Evolutionary conservation across 2,113 vertebrate species (phyloP).

Genomic region (Pangasianodon gigas): DNA sequence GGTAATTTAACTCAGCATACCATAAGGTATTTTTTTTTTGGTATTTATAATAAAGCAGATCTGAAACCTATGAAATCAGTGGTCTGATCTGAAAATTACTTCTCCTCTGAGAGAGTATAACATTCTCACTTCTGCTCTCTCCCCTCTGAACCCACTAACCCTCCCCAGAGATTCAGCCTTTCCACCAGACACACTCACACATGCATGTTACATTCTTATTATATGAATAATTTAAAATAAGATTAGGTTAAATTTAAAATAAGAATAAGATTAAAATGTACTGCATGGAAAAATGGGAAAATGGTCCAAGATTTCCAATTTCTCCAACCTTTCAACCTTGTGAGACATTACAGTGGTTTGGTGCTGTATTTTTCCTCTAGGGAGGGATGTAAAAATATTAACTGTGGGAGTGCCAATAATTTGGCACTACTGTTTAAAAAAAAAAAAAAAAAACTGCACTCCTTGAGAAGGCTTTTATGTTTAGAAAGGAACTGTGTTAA

Average conservation of each 20-base stretch:
- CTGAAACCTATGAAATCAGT: background rate
- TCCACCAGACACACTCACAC: slow-evolving; percentile 36
- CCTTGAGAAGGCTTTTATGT: background rate
- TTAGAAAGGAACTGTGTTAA: background rate
- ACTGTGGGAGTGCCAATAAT: background rate
- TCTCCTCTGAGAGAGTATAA: slow-evolving; percentile 6
- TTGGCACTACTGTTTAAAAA: background rate
- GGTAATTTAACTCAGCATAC: background rate
- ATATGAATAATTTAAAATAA: background rate
- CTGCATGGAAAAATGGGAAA: background rate
- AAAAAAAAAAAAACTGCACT: background rate
- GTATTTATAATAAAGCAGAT: background rate
- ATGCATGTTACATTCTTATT: slow-evolving; percentile 42
- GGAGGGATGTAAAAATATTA: background rate
- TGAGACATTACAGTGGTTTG: background rate
- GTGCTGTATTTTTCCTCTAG: background rate
- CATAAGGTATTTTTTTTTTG: background rate
- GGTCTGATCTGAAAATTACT: background rate
- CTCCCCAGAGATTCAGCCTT: slow-evolving; percentile 20
- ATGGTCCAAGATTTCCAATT: background rate
- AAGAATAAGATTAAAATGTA: background rate
- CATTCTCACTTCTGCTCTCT: slow-evolving; percentile 22
- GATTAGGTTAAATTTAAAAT: background rate
- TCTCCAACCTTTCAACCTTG: background rate
- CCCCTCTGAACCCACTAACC: slow-evolving; percentile 25